These are phyloP conservation scores for Halcyon malimbica DNA, from an alignment of 2,113 vertebrate species.

Conservation along the genomic window DNA sequence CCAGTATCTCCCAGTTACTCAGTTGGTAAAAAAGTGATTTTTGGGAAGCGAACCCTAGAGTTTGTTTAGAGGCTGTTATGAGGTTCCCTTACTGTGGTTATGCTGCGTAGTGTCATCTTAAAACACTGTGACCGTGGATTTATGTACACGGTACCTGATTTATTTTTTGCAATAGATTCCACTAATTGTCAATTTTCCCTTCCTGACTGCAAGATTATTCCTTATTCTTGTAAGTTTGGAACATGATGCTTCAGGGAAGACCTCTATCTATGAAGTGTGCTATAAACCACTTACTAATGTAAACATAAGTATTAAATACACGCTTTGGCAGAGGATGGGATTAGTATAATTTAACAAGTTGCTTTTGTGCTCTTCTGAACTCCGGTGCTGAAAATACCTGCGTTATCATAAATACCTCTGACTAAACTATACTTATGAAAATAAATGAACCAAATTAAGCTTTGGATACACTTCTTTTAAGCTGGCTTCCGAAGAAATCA, in stretches of 20 bases:
- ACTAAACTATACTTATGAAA: neutral
- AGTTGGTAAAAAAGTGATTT: neutral
- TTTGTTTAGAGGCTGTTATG: neutral
- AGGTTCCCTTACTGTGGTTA: fast-evolving
- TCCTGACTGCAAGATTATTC: neutral
- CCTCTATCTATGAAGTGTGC: neutral
- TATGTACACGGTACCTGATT: neutral
- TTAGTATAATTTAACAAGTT: slow-evolving; percentile 36
- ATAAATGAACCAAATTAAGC: neutral
- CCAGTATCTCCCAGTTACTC: neutral
- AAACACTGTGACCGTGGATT: neutral
- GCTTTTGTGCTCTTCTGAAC: neutral
- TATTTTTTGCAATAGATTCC: neutral
- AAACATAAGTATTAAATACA: neutral
- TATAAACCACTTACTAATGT: neutral
- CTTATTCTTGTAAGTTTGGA: neutral
- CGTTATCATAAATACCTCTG: neutral
- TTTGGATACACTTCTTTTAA: neutral
- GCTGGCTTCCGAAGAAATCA: neutral
- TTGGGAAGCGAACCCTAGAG: neutral
- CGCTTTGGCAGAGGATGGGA: neutral
- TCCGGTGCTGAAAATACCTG: neutral
- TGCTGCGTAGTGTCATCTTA: neutral
- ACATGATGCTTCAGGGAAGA: neutral
- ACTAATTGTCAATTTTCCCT: slow-evolving; percentile 20